Conservation (phyloP, 1,140 invertebrate species). For the Aphelenchoides avenae region DNA sequence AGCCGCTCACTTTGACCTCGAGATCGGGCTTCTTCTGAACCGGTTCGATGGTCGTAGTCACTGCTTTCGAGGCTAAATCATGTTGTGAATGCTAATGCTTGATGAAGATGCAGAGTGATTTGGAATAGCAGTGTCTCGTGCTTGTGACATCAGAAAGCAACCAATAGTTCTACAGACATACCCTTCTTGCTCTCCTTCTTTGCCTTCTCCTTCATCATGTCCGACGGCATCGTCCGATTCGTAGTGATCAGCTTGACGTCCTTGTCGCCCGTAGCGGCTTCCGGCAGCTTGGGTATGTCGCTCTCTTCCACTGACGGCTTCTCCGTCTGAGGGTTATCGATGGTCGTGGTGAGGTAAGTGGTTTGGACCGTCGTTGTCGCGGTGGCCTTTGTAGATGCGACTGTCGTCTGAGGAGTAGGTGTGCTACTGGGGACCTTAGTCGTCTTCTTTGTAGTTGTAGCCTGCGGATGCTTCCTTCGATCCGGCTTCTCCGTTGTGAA, state of each 20-base stretch:
- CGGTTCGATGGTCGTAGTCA: slow-evolving; percentile 3
- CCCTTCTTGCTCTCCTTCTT: too few relatives aligned
- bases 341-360: slow-evolving; percentile 13
- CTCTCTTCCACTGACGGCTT: neutral
- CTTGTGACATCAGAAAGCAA: too few relatives aligned
- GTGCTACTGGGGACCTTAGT: neutral
- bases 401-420: slow-evolving; percentile 16
- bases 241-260: too few relatives aligned
- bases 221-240: too few relatives aligned
- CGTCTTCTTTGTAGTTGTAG: slow-evolving; percentile 1
- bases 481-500: slow-evolving; percentile 8
- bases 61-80: too few relatives aligned
- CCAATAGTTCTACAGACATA: too few relatives aligned
- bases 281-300: neutral
- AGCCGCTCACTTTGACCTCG: slow-evolving; percentile 21
- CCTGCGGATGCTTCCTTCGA: slow-evolving; percentile 7
- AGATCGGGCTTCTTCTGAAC: neutral
- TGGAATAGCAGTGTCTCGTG: too few relatives aligned
- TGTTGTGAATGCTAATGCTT: too few relatives aligned
- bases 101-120: too few relatives aligned
- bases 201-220: too few relatives aligned
- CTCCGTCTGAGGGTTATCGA: slow-evolving; percentile 12
- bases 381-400: neutral
- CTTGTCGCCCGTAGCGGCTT: too few relatives aligned
- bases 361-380: slow-evolving; percentile 11